Evolutionary conservation across 2,113 vertebrate genomes (phyloP).

Genomic region (Fukomys damarensis): DNA sequence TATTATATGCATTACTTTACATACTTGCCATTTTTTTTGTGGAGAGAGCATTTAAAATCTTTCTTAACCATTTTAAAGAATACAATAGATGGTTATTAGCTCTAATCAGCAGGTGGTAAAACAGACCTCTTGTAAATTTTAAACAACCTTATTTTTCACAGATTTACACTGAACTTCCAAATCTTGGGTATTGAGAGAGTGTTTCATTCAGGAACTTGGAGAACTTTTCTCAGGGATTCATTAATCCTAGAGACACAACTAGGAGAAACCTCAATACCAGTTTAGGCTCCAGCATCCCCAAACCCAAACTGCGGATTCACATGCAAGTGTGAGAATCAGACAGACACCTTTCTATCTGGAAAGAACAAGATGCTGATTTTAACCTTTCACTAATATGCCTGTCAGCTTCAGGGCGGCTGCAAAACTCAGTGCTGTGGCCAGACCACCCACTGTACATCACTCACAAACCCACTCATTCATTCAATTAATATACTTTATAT

Average conservation of each 20-base stretch:
- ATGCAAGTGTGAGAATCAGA: not conserved
- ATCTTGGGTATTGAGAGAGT: not conserved
- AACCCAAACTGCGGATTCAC: constrained; percentile 16
- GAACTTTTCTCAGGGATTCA: not conserved
- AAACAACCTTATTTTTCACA: not conserved
- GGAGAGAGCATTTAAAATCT: not conserved
- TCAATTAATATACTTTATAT: not conserved
- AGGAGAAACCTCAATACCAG: not conserved
- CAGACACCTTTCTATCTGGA: not conserved
- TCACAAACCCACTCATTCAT: not conserved
- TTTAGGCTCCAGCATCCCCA: not conserved
- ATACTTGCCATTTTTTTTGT: not conserved
- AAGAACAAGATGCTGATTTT: constrained; percentile 12
- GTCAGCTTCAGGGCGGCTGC: not conserved
- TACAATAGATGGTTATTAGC: not conserved
- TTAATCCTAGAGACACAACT: not conserved
- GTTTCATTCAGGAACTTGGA: not conserved
- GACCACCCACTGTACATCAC: not conserved
- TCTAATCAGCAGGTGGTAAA: not conserved
- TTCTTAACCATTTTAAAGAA: not conserved
- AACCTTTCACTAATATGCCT: not conserved
- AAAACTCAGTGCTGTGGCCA: not conserved
- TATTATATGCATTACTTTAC: not conserved
- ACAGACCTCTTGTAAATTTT: not conserved
- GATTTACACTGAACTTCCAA: not conserved